These are phyloP conservation scores for Thunnus thynnus DNA, from an alignment of 2,113 vertebrate species.

Conservation along the genomic window DNA sequence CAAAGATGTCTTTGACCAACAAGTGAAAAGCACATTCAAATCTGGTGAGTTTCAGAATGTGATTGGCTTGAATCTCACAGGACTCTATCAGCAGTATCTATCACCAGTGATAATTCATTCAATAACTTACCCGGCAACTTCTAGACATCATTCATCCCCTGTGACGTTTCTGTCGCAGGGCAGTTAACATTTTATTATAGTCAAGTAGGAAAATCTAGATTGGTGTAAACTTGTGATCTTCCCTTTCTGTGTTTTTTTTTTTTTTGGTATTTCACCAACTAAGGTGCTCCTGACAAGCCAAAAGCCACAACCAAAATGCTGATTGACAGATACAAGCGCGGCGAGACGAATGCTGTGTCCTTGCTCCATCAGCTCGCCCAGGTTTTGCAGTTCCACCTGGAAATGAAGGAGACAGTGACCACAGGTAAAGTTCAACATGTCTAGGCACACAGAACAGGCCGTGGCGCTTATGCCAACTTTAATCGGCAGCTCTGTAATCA, in stretches of 20 bases:
- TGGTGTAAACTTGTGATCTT: neutral
- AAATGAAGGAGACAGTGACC: conserved; percentile 91
- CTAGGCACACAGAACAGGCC: too few species aligned
- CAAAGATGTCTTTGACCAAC: neutral
- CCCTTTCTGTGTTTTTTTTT: neutral
- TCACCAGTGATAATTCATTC: neutral
- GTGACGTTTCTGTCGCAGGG: neutral
- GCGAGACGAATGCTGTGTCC: conserved; percentile 86
- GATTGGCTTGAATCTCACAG: neutral
- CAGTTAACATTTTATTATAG: neutral
- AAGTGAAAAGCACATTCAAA: neutral
- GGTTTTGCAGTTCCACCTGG: conserved; percentile 82
- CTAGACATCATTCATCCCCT: neutral
- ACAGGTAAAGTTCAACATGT: conserved; percentile 79
- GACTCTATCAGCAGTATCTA: neutral
- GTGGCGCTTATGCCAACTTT: too few species aligned
- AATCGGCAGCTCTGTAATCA: too few species aligned
- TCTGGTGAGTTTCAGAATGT: conserved; percentile 24
- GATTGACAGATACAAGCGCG: conserved; percentile 85
- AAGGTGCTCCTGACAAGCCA: conserved; percentile 46
- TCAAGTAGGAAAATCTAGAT: neutral
- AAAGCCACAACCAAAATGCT: conserved; percentile 75
- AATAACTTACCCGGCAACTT: neutral
- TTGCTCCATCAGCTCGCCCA: conserved; percentile 90
- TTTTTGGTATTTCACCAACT: neutral